phyloP scores from a whole-genome alignment of 35 echinoderm and acorn worm species.

The Lytechinus variegatus region DNA sequence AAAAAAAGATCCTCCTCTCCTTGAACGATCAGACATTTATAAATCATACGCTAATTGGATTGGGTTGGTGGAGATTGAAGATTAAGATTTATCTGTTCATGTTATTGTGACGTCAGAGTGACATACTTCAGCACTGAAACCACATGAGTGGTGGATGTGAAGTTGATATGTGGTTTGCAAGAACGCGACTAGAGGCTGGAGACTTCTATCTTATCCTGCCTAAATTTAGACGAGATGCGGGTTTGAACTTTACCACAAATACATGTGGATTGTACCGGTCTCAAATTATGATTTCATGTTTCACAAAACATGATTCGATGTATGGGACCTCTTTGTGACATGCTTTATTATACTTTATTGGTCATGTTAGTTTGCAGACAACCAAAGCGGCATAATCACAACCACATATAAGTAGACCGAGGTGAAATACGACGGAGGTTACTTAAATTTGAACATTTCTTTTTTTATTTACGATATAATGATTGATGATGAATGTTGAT shows the following conservation, averaged over 20 bases:
- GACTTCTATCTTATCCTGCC: neutral
- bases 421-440: too few species aligned
- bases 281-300: neutral
- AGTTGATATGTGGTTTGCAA: neutral
- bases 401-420: too few species aligned
- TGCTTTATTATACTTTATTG: too few species aligned
- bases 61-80: slow-evolving; percentile 6
- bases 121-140: neutral
- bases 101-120: neutral
- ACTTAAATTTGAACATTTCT: too few species aligned
- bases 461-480: too few species aligned
- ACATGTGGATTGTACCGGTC: neutral
- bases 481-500: too few species aligned
- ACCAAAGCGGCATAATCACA: too few species aligned
- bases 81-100: neutral
- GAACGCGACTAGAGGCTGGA: neutral
- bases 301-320: neutral
- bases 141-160: neutral
- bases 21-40: neutral
- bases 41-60: neutral
- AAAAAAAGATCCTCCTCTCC: slow-evolving; percentile 13
- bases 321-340: too few species aligned
- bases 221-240: neutral
- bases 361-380: too few species aligned
- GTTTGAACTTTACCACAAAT: slow-evolving; percentile 1